Conservation (phyloP, 1,140 invertebrate genomes). For the Lordiphosa stackelbergi region DNA sequence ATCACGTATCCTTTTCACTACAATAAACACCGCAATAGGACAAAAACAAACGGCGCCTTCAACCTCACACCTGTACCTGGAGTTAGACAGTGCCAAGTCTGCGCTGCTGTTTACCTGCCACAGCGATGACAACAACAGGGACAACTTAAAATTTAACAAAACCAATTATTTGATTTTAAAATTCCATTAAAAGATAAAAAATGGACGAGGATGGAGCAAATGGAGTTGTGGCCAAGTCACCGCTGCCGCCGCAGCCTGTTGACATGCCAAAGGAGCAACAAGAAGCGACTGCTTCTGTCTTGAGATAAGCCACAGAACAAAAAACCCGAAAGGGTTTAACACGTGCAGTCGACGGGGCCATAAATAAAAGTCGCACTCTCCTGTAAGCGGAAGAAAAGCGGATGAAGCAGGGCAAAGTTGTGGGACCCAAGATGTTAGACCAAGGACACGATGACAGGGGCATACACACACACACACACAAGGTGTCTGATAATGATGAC, state of each 20-base stretch:
- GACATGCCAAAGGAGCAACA: conserved; percentile 46
- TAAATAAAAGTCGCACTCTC: conserved; percentile 52
- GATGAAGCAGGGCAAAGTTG: conserved; percentile 7
- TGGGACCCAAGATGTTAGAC: conserved; percentile 14
- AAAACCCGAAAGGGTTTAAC: conserved; percentile 47
- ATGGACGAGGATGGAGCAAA: conserved; percentile 2
- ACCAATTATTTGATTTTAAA: conserved; percentile 64
- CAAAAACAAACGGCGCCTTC: conserved; percentile 3
- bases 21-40: conserved; percentile 39
- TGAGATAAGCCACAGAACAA: conserved; percentile 29
- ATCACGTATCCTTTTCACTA: conserved; percentile 38
- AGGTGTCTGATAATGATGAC: conserved; percentile 45
- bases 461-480: conserved; percentile 20
- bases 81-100: conserved; percentile 1
- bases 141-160: conserved; percentile 52
- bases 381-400: conserved; percentile 8
- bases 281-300: conserved; percentile 24
- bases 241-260: conserved; percentile 38
- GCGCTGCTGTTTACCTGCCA: conserved; percentile 6
- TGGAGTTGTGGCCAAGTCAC: conserved; percentile 1
- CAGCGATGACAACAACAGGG: conserved; percentile 15
- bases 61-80: conserved; percentile 6
- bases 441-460: conserved; percentile 42
- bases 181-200: conserved; percentile 61
- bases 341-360: conserved; percentile 44